Evolutionary conservation across 2,888 invertebrate species (phyloP).

Genomic region (Agrotis clavis): DNA sequence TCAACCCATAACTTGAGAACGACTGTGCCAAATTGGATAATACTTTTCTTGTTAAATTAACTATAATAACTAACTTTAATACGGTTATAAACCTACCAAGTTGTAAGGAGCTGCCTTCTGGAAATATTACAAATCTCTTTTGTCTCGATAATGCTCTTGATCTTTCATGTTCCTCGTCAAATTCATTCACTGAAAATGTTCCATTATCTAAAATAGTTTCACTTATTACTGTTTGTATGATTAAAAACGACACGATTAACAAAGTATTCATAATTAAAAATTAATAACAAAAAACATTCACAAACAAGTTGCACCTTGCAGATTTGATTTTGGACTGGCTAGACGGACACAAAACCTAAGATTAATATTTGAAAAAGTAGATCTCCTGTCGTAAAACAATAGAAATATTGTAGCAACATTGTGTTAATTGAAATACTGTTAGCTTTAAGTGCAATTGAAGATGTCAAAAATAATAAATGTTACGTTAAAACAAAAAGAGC

Average conservation of each 20-base stretch:
- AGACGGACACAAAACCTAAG: constrained; percentile 11
- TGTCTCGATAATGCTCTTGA: constrained; percentile 83
- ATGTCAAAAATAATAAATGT: constrained; percentile 47
- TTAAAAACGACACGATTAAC: constrained; percentile 59
- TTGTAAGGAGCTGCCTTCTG: constrained; percentile 92
- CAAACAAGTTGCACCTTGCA: constrained; percentile 31
- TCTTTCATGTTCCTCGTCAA: constrained; percentile 59
- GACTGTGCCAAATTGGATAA: too few species aligned
- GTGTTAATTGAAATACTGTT: constrained; percentile 84
- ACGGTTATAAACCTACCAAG: constrained; percentile 79
- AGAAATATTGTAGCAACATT: constrained; percentile 84
- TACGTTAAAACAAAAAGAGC: constrained; percentile 32
- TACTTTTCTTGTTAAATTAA: too few species aligned
- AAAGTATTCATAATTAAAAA: constrained; percentile 42
- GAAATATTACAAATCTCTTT: constrained; percentile 91
- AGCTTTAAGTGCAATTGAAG: constrained; percentile 57
- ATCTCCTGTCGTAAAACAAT: constrained; percentile 72
- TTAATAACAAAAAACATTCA: background rate
- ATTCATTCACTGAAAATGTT: constrained; percentile 61
- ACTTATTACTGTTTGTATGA: constrained; percentile 68
- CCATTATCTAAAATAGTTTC: constrained; percentile 56
- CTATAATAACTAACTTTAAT: too few species aligned
- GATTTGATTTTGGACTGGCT: constrained; percentile 39
- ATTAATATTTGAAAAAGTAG: constrained; percentile 45
- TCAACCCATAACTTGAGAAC: too few species aligned